Evolutionary conservation across 2,113 vertebrate species (phyloP), one percentile per base, ranked within the genome.

Genomic region (Hiodon tergisus): DNA sequence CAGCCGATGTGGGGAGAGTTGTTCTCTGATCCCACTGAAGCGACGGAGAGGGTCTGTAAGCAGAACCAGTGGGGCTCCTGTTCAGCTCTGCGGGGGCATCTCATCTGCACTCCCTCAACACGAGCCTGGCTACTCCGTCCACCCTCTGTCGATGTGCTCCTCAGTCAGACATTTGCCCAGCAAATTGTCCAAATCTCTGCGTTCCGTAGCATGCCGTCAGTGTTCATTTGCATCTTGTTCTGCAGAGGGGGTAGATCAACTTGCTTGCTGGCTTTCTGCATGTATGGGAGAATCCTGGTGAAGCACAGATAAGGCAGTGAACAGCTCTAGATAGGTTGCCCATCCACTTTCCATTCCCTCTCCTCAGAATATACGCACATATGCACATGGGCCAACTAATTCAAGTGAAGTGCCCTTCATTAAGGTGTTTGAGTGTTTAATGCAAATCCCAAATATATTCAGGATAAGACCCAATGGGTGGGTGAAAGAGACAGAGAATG

Each of bases 381-480:
- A 54, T 71, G 31, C 31, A 31, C 31, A 31, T 31, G 31, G 31
- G 31, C 31, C 2, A 31, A 31, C 31, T 31, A 31, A 31, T 31
- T 31, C 31, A 31, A 31, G 31, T 31, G 31, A 31, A 31, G 31
- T 57, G 16, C 17, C 57, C 17, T 57, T 71, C 58, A 71, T 57
- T 71, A 54, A 59, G 60, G 70, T 46, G 70, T 59, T 58, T 71
- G 57, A 59, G 55, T 71, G 31, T 59, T 71, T 71, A 71, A 55
- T 59, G 70, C 60, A 71, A 71, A 71, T 71, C 70, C 70, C 47
- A 59, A 71, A 71, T 71, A 71, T 54, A 59, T 58, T 14, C 46
- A 16, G 55, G 54, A 60, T 11, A 52, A 71, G 53, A 48, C 55
- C 17, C 6, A 31, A 31, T 31, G 57, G 55, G 55, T 46, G 55